Conservation (phyloP, 2,888 invertebrate genomes). For the Synergus japonicus region DNA sequence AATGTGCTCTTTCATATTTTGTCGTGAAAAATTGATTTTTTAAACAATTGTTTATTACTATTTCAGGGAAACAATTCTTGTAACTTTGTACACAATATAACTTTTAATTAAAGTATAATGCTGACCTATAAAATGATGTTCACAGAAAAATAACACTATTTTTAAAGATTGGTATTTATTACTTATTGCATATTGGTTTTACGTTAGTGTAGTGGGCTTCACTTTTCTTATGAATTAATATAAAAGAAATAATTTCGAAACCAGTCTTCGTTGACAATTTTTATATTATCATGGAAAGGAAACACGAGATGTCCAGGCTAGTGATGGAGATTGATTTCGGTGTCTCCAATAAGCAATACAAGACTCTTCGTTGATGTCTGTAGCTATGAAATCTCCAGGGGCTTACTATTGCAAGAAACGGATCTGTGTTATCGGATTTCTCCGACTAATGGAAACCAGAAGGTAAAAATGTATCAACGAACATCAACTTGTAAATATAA, state of each 20-base stretch:
- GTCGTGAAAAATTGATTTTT: no score
- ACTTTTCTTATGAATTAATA: no score
- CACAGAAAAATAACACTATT: no score
- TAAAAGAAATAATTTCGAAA: constrained; percentile 84
- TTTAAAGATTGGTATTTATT: no score
- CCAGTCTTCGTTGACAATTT: constrained; percentile 84
- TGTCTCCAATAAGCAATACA: constrained; percentile 90
- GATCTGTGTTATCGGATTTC: constrained; percentile 26
- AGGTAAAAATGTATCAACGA: constrained; percentile 13
- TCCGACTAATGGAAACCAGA: constrained; percentile 27
- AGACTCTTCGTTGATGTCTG: constrained; percentile 85
- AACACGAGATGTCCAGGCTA: constrained; percentile 96
- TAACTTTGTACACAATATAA: no score
- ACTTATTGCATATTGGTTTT: no score
- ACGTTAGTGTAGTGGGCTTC: no score
- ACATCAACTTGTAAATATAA: background rate
- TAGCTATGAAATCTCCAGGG: constrained; percentile 87
- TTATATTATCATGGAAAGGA: constrained; percentile 84
- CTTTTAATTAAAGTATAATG: no score
- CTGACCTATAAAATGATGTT: no score
- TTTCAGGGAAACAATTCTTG: no score
- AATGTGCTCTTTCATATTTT: no score
- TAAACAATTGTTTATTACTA: no score
- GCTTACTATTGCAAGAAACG: constrained; percentile 77
- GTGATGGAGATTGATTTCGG: constrained; percentile 91